Base-by-base conservation (phyloP, 2,888 invertebrate species). In the Piscicola geometra region DNA sequence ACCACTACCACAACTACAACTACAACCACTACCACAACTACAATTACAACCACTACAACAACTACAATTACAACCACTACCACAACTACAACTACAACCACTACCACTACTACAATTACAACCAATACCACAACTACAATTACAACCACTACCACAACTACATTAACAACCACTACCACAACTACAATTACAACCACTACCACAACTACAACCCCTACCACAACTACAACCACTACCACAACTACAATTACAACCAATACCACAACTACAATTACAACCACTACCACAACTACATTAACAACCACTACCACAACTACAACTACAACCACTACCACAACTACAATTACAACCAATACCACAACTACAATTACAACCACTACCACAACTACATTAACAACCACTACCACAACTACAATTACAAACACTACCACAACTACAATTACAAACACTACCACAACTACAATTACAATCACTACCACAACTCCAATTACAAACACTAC, bases 51-150 rank as follows among this genome's bases (percentile, higher is more conserved):
- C n/a, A n/a, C n/a, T n/a, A n/a, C n/a, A n/a, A 47, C 21, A 25
- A 56, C 25, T 21, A 5, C 25, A 3, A 56, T 21, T 33, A 35
- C 30, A 28, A 76, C 78, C 66, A 5, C 15, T 12, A 50, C 1
- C 41, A 47, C 30, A 35, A 71, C 25, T 28, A 56, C 72, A 60
- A 68, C 36, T 67, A 60, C 25, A 30, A 68, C 56, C 28, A 30
- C 21, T 25, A 12, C 15, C 12, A 72, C 15, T 21, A 12, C n/a
- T 9, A 9, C 28, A 28, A 2, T 25, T 15, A 32, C 21, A n/a
- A 75, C 70, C 28, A 0, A 60, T 18, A 74, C 2, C 1, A 5
- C 32, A 60, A 33, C 71, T 50, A 9, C 35, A 15, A 25, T 28
- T 64, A 70, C 70, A 47, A 0, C n/a, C n/a, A 50, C 15, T 66